A percentile compares a stretch with the other conserved stretches of the same genome.
These are phyloP conservation scores for Siphamia tubifer DNA, from an alignment of 2,113 vertebrate species.

Conservation along the genomic window DNA sequence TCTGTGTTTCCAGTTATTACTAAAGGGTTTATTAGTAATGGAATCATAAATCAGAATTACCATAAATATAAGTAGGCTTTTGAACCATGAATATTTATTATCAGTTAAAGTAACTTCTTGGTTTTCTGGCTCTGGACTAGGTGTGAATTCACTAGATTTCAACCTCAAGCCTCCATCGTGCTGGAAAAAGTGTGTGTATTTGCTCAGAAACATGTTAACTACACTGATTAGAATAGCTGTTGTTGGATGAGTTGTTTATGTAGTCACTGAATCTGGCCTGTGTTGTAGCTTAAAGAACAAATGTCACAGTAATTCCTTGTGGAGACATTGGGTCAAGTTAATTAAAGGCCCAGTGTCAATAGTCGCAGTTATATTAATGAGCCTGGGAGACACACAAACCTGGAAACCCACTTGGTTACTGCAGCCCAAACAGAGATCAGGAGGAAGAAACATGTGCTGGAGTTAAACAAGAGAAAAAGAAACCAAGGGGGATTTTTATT, in stretches of 20 bases:
- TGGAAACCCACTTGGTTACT: neutral
- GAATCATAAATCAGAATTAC: no score
- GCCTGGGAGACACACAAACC: neutral
- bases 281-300: neutral
- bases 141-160: no score
- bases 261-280: neutral
- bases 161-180: neutral
- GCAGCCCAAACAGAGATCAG: neutral
- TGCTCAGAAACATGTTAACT: no score
- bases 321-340: neutral
- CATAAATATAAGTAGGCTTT: no score
- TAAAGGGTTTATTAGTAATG: no score
- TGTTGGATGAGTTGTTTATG: neutral
- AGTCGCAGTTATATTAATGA: constrained; percentile 34
- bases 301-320: constrained; percentile 20
- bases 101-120: no score
- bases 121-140: no score
- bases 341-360: constrained; percentile 33
- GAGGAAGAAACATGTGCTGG: neutral
- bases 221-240: neutral
- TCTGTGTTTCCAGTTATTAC: no score
- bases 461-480: neutral
- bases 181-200: no score
- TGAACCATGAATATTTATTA: no score
- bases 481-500: neutral